These are phyloP conservation scores for Hartigia nigra DNA, from an alignment of 2,888 invertebrate genomes.

Conservation along the genomic window DNA sequence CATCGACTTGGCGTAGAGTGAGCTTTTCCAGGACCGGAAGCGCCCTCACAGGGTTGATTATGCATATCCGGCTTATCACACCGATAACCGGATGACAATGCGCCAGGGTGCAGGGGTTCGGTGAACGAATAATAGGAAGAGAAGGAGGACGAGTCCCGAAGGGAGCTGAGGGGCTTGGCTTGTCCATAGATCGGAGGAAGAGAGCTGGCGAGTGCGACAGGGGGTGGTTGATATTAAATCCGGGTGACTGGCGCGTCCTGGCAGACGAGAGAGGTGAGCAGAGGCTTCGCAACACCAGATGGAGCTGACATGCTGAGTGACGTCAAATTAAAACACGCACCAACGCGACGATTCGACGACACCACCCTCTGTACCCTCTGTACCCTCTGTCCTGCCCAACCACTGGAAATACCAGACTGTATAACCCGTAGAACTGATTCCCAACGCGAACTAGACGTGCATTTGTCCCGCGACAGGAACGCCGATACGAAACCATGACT, in stretches of 20 bases:
- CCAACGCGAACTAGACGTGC: not conserved
- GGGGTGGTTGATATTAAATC: slow-evolving; percentile 61
- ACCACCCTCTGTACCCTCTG: slow-evolving; percentile 22
- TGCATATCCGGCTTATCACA: slow-evolving; percentile 41
- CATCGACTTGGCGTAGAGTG: slow-evolving; percentile 8
- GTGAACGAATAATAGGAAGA: not conserved
- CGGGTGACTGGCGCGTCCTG: slow-evolving; percentile 59
- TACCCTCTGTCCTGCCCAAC: not conserved
- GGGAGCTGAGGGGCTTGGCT: slow-evolving; percentile 19
- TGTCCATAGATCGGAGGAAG: slow-evolving; percentile 11
- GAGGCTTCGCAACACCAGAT: slow-evolving; percentile 58
- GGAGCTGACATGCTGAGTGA: slow-evolving; percentile 63
- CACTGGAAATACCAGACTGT: not conserved
- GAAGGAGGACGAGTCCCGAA: slow-evolving; percentile 21
- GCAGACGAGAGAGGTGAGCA: slow-evolving; percentile 37
- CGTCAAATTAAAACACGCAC: slow-evolving; percentile 63
- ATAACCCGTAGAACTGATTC: not conserved
- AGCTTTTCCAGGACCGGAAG: slow-evolving; percentile 8
- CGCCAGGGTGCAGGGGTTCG: slow-evolving; percentile 17
- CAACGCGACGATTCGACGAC: slow-evolving; percentile 61
- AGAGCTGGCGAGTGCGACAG: slow-evolving; percentile 29
- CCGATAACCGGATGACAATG: slow-evolving; percentile 31
- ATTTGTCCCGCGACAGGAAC: not conserved
- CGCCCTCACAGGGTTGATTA: slow-evolving; percentile 32
- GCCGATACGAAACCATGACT: not conserved